These are phyloP conservation scores for Eupristina koningsbergeri DNA, from an alignment of 1,140 invertebrate species.

Conservation along the genomic window DNA sequence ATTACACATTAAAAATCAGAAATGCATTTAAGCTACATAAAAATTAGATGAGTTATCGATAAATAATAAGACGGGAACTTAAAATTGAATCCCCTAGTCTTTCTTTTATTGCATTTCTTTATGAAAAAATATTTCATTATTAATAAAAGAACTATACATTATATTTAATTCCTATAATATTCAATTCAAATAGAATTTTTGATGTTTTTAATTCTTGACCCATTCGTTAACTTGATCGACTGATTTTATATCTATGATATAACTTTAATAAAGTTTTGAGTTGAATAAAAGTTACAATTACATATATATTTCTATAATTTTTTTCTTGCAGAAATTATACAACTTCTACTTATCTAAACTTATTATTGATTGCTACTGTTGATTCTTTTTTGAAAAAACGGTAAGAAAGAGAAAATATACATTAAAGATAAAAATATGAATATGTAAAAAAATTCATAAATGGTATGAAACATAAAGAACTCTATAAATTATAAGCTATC, in stretches of 20 bases:
- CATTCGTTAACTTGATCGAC: background rate
- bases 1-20: background rate
- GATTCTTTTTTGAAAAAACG: background rate
- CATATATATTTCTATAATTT: background rate
- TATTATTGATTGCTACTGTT: background rate
- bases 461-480: background rate
- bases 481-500: too few relatives aligned
- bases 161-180: background rate
- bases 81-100: constrained; percentile 1
- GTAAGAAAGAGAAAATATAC: too few relatives aligned
- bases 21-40: background rate
- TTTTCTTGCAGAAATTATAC: background rate
- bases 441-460: too few relatives aligned
- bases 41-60: constrained; percentile 14
- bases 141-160: background rate
- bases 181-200: background rate
- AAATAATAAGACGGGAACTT: background rate
- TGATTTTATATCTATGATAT: background rate
- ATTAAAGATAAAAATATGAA: too few relatives aligned
- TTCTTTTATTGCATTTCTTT: too few relatives aligned
- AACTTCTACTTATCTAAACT: background rate
- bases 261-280: background rate
- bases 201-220: background rate
- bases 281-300: background rate
- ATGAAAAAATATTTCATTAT: background rate